A percentile compares a stretch with the other conserved stretches of the same genome.
Evolutionary conservation across 2,888 invertebrate genomes (phyloP).

Genomic region (Hoplodrina ambigua): DNA sequence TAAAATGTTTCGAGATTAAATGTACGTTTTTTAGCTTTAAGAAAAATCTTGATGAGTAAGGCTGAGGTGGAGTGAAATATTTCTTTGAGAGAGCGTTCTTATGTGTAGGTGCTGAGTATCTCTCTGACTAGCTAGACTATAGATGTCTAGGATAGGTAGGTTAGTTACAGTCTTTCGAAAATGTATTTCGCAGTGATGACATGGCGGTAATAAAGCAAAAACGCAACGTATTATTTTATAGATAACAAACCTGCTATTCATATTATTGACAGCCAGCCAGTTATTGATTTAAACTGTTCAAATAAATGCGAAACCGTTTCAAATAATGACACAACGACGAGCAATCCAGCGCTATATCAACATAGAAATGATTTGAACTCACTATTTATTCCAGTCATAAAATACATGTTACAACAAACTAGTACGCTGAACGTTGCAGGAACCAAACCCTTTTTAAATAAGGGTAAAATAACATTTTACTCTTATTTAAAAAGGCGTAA

Average conservation of each 20-base stretch:
- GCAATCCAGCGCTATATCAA: background rate
- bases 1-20: constrained; percentile 34
- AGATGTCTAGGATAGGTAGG: too few relatives aligned
- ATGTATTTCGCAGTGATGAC: too few relatives aligned
- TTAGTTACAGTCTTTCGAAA: background rate
- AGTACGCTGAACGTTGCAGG: constrained; percentile 32
- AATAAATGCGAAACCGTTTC: background rate
- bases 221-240: too few relatives aligned
- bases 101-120: background rate
- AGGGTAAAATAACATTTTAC: constrained; percentile 29
- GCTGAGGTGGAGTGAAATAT: background rate
- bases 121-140: background rate
- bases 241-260: too few relatives aligned
- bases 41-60: constrained; percentile 4
- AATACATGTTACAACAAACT: constrained; percentile 25
- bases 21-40: constrained; percentile 13
- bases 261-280: background rate
- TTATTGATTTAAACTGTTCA: background rate
- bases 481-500: too few relatives aligned
- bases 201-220: too few relatives aligned
- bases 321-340: background rate
- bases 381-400: background rate
- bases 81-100: background rate
- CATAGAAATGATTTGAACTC: background rate
- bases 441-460: constrained; percentile 39